Evolutionary conservation across 2,113 vertebrate species (phyloP).

Genomic region (Antidorcas marsupialis): DNA sequence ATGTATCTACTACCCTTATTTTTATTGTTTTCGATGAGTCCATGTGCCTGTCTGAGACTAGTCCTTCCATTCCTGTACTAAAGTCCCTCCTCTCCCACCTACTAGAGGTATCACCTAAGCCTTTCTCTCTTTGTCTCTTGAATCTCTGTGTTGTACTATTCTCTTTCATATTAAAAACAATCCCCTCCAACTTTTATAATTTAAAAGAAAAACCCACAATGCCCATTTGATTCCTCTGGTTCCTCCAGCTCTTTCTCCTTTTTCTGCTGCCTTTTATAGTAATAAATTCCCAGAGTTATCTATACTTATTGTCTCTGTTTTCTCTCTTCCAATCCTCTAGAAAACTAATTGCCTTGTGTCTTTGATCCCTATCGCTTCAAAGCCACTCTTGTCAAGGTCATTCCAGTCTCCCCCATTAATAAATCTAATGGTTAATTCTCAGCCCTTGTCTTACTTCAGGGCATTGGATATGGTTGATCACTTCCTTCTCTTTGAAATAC

Average conservation of each 20-base stretch:
- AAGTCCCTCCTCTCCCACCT: background rate
- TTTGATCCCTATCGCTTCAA: background rate
- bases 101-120: background rate
- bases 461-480: background rate
- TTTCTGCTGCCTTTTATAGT: background rate
- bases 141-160: background rate
- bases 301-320: background rate
- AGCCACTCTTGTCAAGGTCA: background rate
- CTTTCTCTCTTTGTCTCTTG: background rate
- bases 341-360: background rate
- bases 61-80: too few relatives aligned
- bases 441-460: background rate
- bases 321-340: background rate
- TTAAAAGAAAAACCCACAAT: background rate
- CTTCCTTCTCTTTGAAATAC: background rate
- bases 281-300: background rate
- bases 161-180: background rate
- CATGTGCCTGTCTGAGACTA: background rate
- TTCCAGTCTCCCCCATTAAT: background rate
- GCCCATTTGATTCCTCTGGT: background rate
- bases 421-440: background rate
- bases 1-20: background rate
- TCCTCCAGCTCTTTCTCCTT: background rate
- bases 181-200: background rate
- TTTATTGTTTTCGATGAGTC: background rate